Evolutionary conservation across 2,888 invertebrate genomes (phyloP).

Genomic region (Drosophila fungiperda): DNA sequence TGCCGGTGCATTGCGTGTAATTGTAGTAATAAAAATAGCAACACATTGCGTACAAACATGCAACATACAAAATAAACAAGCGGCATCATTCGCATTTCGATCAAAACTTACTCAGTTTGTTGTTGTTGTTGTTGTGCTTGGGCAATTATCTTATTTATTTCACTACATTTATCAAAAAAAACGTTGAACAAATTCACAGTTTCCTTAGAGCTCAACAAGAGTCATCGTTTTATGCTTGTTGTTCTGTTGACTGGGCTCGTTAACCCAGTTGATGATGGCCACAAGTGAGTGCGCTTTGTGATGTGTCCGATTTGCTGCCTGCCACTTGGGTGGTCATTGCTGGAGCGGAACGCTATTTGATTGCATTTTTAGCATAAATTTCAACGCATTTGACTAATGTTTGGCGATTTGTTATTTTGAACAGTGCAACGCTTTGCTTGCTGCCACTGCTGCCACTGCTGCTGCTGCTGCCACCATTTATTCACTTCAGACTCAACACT

Average conservation of each 20-base stretch:
- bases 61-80: slow-evolving; percentile 51
- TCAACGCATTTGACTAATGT: slow-evolving; percentile 80
- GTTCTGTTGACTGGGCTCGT: slow-evolving; percentile 9
- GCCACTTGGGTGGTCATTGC: slow-evolving; percentile 71
- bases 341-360: slow-evolving; percentile 72
- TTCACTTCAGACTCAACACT: slow-evolving; percentile 43
- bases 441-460: no score
- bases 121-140: slow-evolving; percentile 26
- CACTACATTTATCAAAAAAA: slow-evolving; percentile 69
- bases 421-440: slow-evolving; percentile 36
- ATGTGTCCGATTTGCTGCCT: slow-evolving; percentile 26
- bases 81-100: slow-evolving; percentile 16
- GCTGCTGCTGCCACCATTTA: slow-evolving; percentile 42
- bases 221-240: slow-evolving; percentile 12
- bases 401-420: slow-evolving; percentile 68
- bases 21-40: slow-evolving; percentile 78
- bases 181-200: slow-evolving; percentile 68
- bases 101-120: slow-evolving; percentile 14
- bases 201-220: slow-evolving; percentile 46
- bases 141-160: slow-evolving; percentile 76
- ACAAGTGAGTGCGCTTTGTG: slow-evolving; percentile 23
- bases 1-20: slow-evolving; percentile 77
- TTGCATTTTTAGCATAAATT: slow-evolving; percentile 80
- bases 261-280: slow-evolving; percentile 51
- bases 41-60: slow-evolving; percentile 77